These are phyloP conservation scores for Prunella himalayana DNA, from an alignment of 2,113 vertebrate species.

Conservation along the genomic window DNA sequence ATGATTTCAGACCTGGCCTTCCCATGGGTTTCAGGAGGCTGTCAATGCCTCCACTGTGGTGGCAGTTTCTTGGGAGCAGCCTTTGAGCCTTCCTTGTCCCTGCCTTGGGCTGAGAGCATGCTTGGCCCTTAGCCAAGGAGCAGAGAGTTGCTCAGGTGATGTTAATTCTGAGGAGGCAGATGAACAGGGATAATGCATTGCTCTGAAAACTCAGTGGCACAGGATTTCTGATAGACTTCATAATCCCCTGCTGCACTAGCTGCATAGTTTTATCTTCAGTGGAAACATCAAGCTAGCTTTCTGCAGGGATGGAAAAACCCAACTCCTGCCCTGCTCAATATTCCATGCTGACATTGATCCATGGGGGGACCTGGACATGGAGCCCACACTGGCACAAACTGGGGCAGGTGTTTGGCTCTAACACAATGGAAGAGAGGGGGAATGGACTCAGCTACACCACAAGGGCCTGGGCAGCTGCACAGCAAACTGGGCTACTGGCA, in stretches of 20 bases:
- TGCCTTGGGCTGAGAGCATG: background rate
- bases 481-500: background rate
- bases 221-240: background rate
- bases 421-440: background rate
- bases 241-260: background rate
- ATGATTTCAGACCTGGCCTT: background rate
- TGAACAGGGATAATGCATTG: background rate
- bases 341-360: background rate
- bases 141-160: background rate
- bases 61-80: background rate
- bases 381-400: background rate
- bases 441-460: background rate
- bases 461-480: background rate
- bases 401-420: background rate
- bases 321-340: background rate
- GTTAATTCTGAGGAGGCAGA: background rate
- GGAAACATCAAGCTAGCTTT: background rate
- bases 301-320: background rate
- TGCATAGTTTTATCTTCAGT: background rate
- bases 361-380: background rate
- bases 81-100: background rate
- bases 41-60: background rate
- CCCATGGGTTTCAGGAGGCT: background rate
- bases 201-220: background rate
- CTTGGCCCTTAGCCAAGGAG: background rate